These are phyloP conservation scores for Theropithecus gelada DNA, from an alignment of 2,113 vertebrate genomes.

Conservation along the genomic window DNA sequence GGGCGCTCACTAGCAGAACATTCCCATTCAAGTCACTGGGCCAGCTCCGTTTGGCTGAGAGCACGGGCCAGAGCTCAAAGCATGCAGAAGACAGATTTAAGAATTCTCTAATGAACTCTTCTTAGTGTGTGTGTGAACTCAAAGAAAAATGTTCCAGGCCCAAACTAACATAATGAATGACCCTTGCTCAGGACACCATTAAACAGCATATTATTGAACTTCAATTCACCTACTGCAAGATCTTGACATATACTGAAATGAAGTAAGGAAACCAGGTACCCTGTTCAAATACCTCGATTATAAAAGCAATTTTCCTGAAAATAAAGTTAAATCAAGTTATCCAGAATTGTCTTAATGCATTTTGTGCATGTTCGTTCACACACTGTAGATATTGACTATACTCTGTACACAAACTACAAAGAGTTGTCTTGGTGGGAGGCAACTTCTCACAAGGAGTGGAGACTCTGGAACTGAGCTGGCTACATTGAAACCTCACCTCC, in stretches of 20 bases:
- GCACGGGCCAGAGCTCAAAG: neutral
- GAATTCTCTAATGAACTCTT: neutral
- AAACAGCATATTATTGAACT: neutral
- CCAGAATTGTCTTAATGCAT: neutral
- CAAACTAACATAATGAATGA: neutral
- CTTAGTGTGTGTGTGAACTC: neutral
- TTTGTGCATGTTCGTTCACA: neutral
- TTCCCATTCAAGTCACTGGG: neutral
- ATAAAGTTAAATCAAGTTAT: neutral
- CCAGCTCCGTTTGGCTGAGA: neutral
- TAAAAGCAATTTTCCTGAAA: neutral
- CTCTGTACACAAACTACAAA: neutral
- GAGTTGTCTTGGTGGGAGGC: neutral
- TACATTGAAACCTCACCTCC: neutral
- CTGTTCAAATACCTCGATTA: slow-evolving; percentile 22
- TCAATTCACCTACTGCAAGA: slow-evolving; percentile 12
- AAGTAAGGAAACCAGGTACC: neutral
- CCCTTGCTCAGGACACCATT: neutral
- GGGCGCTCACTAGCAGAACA: neutral
- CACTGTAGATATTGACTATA: neutral
- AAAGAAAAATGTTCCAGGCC: neutral
- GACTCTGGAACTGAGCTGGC: neutral
- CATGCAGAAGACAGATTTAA: neutral
- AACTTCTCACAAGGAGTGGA: neutral
- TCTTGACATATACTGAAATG: neutral